A percentile compares a stretch with the other conserved stretches of the same genome.
Evolutionary conservation across 2,113 vertebrate species (phyloP).

Genomic region (Plestiodon gilberti): DNA sequence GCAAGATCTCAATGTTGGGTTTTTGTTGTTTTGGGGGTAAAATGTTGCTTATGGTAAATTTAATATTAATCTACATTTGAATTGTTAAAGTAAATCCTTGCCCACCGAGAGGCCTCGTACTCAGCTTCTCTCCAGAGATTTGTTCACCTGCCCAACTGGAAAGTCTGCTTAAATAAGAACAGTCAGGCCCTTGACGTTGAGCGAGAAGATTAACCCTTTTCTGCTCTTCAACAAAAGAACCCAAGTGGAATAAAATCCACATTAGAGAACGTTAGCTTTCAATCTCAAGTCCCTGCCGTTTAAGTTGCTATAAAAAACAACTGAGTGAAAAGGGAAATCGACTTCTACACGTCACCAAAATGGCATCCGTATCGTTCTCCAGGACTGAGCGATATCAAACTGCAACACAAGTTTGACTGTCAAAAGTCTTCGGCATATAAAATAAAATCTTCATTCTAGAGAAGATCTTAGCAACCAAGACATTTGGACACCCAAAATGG

Average conservation of each 20-base stretch:
- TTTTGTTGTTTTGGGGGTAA: too few species aligned
- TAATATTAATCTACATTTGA: too few species aligned
- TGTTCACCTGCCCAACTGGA: conserved; percentile 1
- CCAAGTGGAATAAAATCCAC: neutral
- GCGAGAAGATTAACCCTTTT: neutral
- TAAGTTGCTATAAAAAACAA: neutral
- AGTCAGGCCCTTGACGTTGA: neutral
- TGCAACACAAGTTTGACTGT: neutral
- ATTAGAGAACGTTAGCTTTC: neutral
- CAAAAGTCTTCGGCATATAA: neutral
- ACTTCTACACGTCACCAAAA: neutral
- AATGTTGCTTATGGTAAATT: too few species aligned
- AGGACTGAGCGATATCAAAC: too few species aligned
- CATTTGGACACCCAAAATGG: neutral
- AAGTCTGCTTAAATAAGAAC: neutral
- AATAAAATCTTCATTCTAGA: neutral
- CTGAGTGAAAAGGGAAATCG: too few species aligned
- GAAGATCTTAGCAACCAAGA: neutral
- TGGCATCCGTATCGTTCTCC: too few species aligned
- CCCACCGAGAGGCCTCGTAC: neutral
- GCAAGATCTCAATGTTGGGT: neutral
- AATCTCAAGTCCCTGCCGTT: neutral
- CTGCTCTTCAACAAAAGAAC: too few species aligned
- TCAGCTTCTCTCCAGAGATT: neutral
- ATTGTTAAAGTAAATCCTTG: neutral